phyloP scores from a whole-genome alignment of 1,140 invertebrate genomes.

The Cataglyphis hispanica region DNA sequence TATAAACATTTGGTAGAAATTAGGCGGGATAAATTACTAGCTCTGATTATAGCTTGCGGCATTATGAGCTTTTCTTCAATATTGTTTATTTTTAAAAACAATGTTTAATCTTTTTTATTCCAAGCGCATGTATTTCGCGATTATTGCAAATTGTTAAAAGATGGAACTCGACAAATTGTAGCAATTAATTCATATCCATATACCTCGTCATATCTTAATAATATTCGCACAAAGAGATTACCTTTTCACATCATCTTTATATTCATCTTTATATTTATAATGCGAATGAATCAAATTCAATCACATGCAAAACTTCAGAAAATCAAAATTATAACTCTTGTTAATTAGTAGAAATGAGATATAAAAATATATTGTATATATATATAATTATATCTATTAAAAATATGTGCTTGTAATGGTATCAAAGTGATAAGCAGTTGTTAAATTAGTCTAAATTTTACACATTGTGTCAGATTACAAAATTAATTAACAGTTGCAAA shows the following conservation, averaged over 20 bases:
- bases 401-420: neutral
- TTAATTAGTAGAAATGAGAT: constrained; percentile 23
- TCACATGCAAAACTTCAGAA: neutral
- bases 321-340: constrained; percentile 34
- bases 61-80: neutral
- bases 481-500: constrained; percentile 4
- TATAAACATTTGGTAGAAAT: constrained; percentile 7
- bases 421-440: constrained; percentile 2
- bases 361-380: neutral
- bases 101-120: constrained; percentile 34
- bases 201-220: constrained; percentile 14
- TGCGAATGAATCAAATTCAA: neutral
- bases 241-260: neutral
- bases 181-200: neutral
- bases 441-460: constrained; percentile 4
- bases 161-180: constrained; percentile 13
- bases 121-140: constrained; percentile 21
- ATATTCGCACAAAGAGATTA: neutral
- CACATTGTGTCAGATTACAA: neutral
- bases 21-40: no score
- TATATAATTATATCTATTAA: neutral
- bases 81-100: constrained; percentile 33
- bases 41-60: constrained; percentile 6
- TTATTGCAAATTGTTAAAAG: constrained; percentile 29
- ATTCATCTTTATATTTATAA: no score